phyloP scores from a whole-genome alignment of 2,797 vertebrate species.

The Fundulus diaphanus region DNA sequence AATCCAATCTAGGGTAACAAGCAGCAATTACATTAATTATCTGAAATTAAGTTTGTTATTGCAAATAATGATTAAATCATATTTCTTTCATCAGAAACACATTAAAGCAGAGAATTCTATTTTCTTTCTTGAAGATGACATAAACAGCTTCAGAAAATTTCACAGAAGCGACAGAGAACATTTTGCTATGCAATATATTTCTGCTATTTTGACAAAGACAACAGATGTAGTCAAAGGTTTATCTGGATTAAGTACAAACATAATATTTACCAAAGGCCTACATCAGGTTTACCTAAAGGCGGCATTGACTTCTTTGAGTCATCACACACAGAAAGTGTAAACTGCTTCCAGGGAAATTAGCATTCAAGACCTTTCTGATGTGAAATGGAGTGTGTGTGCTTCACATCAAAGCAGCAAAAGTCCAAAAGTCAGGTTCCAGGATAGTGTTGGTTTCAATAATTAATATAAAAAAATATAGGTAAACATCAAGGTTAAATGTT shows the following conservation, averaged over 20 bases:
- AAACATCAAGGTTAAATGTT: neutral
- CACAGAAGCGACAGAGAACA: neutral
- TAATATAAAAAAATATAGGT: neutral
- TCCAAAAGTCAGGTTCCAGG: neutral
- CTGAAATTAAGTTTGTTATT: neutral
- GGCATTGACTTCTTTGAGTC: neutral
- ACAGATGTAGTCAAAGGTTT: neutral
- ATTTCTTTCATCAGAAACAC: neutral
- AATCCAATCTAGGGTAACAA: constrained; percentile 68
- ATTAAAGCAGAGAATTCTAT: neutral
- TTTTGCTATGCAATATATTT: neutral
- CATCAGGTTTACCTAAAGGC: neutral
- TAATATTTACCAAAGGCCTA: neutral
- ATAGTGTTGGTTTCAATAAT: neutral
- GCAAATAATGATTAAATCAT: neutral
- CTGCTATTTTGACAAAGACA: neutral
- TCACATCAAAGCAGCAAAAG: neutral
- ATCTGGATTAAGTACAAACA: neutral
- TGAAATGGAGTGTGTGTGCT: neutral
- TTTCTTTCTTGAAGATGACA: neutral
- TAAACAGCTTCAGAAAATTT: neutral
- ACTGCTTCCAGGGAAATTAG: neutral
- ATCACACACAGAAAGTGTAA: neutral
- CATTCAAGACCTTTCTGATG: neutral
- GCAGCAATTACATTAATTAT: constrained; percentile 72